Conservation (phyloP, 2,113 vertebrate species). For the Cebus imitator region DNA sequence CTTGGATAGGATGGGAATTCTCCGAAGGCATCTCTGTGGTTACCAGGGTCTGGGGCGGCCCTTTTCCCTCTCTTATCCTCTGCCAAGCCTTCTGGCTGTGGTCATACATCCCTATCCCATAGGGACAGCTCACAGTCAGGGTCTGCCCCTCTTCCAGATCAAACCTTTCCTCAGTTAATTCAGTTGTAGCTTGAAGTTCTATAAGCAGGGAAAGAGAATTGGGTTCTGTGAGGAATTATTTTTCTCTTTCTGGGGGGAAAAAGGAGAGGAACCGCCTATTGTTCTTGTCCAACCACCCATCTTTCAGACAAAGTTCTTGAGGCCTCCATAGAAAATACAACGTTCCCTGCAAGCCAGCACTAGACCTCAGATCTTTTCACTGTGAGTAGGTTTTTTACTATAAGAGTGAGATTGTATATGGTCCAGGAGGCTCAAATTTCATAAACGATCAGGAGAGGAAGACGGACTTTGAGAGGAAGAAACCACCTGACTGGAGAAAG, state of each 20-base stretch:
- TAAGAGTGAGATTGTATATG: neutral
- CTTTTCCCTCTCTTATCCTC: neutral
- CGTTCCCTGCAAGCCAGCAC: neutral
- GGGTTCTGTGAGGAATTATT: neutral
- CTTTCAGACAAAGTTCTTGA: neutral
- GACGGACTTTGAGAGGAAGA: neutral
- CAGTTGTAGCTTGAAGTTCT: neutral
- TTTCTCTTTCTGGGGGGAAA: neutral
- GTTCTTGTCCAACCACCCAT: neutral
- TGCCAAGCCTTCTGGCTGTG: neutral
- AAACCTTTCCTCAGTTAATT: rapidly evolving
- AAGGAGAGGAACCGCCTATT: neutral
- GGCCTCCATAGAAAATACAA: neutral
- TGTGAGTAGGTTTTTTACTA: neutral
- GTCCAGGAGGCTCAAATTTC: neutral
- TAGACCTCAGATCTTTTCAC: neutral
- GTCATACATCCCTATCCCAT: rapidly evolving
- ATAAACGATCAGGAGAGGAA: neutral
- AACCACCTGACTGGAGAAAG: neutral
- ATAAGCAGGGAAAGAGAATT: neutral
- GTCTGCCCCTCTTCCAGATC: neutral
- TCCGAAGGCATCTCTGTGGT: rapidly evolving
- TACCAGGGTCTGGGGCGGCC: neutral
- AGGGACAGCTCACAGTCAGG: rapidly evolving
- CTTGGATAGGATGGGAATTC: rapidly evolving